Percentiles rank a stretch among this genome's conserved stretches.
Evolutionary conservation across 1,140 invertebrate species (phyloP).

Genomic region (Drosophila sulfurigaster): DNA sequence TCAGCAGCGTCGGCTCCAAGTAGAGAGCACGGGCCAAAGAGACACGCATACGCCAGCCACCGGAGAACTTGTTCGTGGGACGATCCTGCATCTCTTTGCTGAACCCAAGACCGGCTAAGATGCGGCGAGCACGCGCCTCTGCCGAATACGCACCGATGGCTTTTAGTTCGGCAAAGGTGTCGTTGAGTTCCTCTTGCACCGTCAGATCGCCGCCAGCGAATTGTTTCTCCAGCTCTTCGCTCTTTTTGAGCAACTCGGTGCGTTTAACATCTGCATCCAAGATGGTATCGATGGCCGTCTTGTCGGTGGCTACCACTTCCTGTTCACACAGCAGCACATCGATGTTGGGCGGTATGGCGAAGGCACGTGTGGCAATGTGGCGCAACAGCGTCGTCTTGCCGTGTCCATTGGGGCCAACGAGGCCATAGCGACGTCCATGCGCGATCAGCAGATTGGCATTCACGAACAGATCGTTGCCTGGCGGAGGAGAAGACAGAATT

Average conservation of each 20-base stretch:
- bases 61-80: slow-evolving; percentile 97
- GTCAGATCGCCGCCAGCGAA: slow-evolving; percentile 88
- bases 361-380: slow-evolving; percentile 94
- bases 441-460: slow-evolving; percentile 98
- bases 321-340: slow-evolving; percentile 99
- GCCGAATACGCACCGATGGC: slow-evolving; percentile 98
- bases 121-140: slow-evolving; percentile 96
- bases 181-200: slow-evolving; percentile 92
- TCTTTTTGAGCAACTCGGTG: slow-evolving; percentile 92
- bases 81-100: slow-evolving; percentile 97
- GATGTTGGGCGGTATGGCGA: slow-evolving; percentile 97
- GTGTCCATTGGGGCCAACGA: slow-evolving; percentile 99
- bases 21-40: slow-evolving; percentile 96
- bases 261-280: slow-evolving; percentile 96
- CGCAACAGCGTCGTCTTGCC: slow-evolving; percentile 99
- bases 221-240: slow-evolving; percentile 92
- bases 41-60: slow-evolving; percentile 99
- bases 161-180: slow-evolving; percentile 97
- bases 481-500: not conserved
- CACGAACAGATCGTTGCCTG: slow-evolving; percentile 98
- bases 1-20: slow-evolving; percentile 96
- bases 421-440: slow-evolving; percentile 96
- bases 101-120: slow-evolving; percentile 98
- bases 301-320: slow-evolving; percentile 97
- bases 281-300: slow-evolving; percentile 96